A percentile compares a stretch with the other conserved stretches of the same genome.
Conservation (phyloP, 2,797 vertebrate species). For the Danio jaintianensis region DNA sequence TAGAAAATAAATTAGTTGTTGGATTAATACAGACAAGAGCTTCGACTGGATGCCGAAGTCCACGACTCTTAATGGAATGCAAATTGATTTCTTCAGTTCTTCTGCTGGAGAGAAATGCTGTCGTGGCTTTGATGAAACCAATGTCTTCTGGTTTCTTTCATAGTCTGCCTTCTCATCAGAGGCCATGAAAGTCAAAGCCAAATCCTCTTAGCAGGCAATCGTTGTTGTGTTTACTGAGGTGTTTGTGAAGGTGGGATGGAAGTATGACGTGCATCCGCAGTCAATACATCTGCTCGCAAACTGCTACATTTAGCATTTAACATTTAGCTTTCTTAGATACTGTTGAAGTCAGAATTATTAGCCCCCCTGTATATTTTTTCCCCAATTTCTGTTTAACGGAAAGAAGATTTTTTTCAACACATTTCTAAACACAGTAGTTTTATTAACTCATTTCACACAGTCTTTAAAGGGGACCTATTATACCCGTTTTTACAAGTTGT, state of each 20-base stretch:
- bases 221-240: constrained; percentile 27
- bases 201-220: constrained; percentile 46
- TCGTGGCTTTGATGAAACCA: constrained; percentile 57
- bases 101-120: constrained; percentile 42
- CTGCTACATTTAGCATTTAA: neutral
- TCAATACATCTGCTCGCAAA: neutral
- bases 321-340: too few species aligned
- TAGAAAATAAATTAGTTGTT: constrained; percentile 62
- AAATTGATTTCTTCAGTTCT: constrained; percentile 64
- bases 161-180: constrained; percentile 52
- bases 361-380: too few species aligned
- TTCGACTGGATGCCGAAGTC: constrained; percentile 38
- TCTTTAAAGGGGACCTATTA: too few species aligned
- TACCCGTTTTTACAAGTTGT: too few species aligned
- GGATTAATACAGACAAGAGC: constrained; percentile 58
- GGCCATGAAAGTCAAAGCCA: constrained; percentile 38
- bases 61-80: constrained; percentile 64
- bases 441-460: too few species aligned
- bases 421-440: too few species aligned
- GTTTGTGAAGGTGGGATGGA: constrained; percentile 3
- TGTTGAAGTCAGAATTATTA: too few species aligned
- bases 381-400: too few species aligned
- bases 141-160: constrained; percentile 48
- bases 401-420: too few species aligned
- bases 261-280: neutral